These are phyloP conservation scores for Tragelaphus strepsiceros DNA, from an alignment of 2,113 vertebrate species.

Conservation along the genomic window DNA sequence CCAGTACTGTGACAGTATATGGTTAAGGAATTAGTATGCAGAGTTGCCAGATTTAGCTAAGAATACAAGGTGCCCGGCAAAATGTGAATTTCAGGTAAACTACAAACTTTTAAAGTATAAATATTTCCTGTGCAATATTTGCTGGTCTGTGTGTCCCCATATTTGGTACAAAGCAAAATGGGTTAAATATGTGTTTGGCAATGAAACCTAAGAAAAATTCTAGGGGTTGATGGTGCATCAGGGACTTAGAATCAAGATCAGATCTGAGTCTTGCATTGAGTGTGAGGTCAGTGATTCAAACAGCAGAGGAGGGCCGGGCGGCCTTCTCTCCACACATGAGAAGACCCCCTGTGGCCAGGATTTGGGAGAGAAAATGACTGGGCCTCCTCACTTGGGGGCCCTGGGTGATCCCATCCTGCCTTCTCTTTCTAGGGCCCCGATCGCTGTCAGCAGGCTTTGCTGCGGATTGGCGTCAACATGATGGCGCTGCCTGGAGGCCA, in stretches of 20 bases:
- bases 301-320: not conserved
- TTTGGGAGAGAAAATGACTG: not conserved
- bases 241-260: not conserved
- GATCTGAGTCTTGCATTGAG: not conserved
- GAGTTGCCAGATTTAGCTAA: not conserved
- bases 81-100: constrained; percentile 5
- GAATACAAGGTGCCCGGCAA: not conserved
- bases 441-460: constrained; percentile 55
- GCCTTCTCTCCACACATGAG: not conserved
- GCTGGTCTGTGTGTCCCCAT: not conserved
- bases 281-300: not conserved
- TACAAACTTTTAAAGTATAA: not conserved
- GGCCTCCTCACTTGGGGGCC: not conserved
- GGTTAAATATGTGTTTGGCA: not conserved
- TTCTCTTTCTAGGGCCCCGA: constrained; percentile 69
- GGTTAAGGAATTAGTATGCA: not conserved
- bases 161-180: not conserved
- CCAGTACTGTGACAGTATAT: not conserved
- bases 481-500: constrained; percentile 87
- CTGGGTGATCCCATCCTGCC: not conserved
- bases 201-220: not conserved
- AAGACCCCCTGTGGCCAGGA: not conserved
- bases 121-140: not conserved
- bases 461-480: constrained; percentile 81
- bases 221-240: not conserved